Conservation (phyloP, 2,797 vertebrate species). For the Psittacula echo region DNA sequence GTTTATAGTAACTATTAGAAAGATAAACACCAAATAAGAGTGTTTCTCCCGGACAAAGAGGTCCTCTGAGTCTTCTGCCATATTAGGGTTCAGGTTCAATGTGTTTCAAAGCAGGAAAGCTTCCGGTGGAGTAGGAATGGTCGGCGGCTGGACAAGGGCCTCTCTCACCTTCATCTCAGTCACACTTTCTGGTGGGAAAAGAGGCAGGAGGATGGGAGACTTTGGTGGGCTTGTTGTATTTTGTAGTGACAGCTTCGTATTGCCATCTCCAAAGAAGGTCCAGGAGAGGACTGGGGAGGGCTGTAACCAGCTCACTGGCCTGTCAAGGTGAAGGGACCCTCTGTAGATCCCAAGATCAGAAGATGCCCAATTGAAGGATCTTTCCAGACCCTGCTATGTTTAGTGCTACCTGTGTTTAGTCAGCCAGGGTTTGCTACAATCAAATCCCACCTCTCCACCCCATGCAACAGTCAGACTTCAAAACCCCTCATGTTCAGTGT, state of each 20-base stretch:
- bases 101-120: not conserved
- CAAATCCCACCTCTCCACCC: not conserved
- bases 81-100: not conserved
- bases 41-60: not conserved
- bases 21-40: not conserved
- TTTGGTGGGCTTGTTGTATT: accelerated
- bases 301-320: not conserved
- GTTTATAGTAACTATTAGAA: not conserved
- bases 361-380: not conserved
- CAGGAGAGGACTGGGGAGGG: not conserved
- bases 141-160: not conserved
- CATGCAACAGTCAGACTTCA: not conserved
- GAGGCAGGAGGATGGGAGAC: not conserved
- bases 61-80: not conserved
- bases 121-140: not conserved
- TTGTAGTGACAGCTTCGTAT: not conserved
- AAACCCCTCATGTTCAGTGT: not conserved
- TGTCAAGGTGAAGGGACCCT: not conserved
- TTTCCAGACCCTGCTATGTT: not conserved
- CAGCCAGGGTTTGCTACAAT: not conserved
- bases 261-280: not conserved
- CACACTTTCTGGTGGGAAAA: not conserved
- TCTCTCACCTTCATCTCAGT: not conserved
- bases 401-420: not conserved
- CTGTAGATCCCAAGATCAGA: not conserved